Conservation (phyloP, 2,797 vertebrate genomes). For the Typhlichthys eigenmanni region DNA sequence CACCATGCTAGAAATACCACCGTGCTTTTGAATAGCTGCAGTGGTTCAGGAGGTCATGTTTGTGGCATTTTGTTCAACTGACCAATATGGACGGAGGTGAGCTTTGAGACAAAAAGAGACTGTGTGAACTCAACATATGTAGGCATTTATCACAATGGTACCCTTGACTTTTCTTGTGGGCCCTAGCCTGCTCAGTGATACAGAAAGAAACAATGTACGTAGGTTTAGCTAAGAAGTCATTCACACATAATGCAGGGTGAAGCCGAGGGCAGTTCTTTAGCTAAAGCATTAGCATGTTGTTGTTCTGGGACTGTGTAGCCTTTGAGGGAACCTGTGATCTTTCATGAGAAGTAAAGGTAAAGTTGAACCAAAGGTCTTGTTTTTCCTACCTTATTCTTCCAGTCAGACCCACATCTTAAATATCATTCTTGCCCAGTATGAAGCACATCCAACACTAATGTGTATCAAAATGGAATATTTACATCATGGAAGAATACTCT, state of each 20-base stretch:
- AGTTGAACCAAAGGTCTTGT: conserved; percentile 38
- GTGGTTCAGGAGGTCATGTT: conserved; percentile 19
- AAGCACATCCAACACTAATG: too few species aligned
- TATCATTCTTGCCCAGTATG: not conserved
- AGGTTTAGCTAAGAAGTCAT: conserved; percentile 48
- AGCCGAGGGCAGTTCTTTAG: conserved; percentile 39
- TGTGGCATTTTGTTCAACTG: conserved; percentile 36
- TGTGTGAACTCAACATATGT: conserved; percentile 33
- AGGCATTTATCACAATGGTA: conserved; percentile 46
- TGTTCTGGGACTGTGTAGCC: not conserved
- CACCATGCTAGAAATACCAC: conserved; percentile 16
- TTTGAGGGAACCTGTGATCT: conserved; percentile 36
- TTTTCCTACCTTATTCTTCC: conserved; percentile 41
- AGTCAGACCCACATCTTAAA: conserved; percentile 32
- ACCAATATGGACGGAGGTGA: conserved; percentile 47
- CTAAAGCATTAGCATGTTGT: conserved; percentile 27
- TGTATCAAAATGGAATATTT: too few species aligned
- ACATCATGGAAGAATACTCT: too few species aligned
- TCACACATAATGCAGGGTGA: conserved; percentile 43
- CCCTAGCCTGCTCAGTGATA: conserved; percentile 28
- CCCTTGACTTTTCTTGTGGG: conserved; percentile 26
- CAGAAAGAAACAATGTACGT: conserved; percentile 14
- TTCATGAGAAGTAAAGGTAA: conserved; percentile 47
- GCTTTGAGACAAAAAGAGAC: conserved; percentile 25
- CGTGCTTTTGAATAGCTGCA: conserved; percentile 6